Base-by-base conservation (phyloP, 1,140 invertebrate species). In the Copidosoma floridanum region DNA sequence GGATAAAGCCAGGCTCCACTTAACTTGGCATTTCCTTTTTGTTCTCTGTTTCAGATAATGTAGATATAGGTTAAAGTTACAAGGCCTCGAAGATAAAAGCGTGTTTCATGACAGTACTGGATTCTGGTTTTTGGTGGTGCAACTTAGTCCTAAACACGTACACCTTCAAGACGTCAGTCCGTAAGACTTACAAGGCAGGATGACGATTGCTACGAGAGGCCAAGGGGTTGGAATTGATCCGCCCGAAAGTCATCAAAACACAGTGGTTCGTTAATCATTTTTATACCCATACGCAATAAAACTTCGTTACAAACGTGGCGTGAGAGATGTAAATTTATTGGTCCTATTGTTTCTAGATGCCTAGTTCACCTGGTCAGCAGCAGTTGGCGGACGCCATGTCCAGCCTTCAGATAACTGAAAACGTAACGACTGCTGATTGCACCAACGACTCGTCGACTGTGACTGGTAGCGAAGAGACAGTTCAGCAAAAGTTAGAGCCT, bases 181-280 rank as follows among this genome's bases (percentile, higher is more conserved):
- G 61, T 63, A 66, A 52, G 55, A 55, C 59, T 66, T 40, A 66
- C 38, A 41, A 51, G 44, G 40, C 63, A 73, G 65, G 71, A 86
- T 86, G 85, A 86, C 85, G 69, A 85, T 86, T 73, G 82, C 83
- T 76, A 85, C 84, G 37, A 82, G 83, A 76, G 84, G 84, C 71
- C 84, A 85, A 76, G 83, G 83, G 72, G 77, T 84, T 62, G 79
- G 81, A 61, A 81, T 83, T 62, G 82, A 83, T 71, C 82, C 80
- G 68, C 79, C 82, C 65, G 84, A 85, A 69, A 80, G 76, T 69
- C 82, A 83, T 61, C 82, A 84, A 71, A 82, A 76, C 59, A 76
- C 79, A 67, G 83, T 84, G 76, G 83, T 84, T 65, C 23, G 44
- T 61, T 16, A 35, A 12, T 7, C 18, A 6, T n/a, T n/a, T n/a